These are phyloP conservation scores for Sebastes taczanowskii DNA, from an alignment of 2,797 vertebrate genomes.

Conservation along the genomic window DNA sequence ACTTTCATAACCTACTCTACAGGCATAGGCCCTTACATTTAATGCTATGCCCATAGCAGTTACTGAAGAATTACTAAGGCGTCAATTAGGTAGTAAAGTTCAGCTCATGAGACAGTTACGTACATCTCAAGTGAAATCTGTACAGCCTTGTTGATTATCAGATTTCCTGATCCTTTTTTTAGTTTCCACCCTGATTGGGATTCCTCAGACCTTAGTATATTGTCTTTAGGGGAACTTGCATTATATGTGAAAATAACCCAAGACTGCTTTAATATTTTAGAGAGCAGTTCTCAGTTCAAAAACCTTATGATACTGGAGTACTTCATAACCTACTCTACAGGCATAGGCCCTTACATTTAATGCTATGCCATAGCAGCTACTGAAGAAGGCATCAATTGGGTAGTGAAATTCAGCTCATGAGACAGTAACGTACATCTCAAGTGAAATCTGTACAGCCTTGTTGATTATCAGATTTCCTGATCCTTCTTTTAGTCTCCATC, in stretches of 20 bases:
- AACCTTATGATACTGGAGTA: not conserved
- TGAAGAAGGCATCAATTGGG: not conserved
- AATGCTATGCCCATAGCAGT: not conserved
- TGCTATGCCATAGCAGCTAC: not conserved
- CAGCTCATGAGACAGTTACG: not conserved
- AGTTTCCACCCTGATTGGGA: slow-evolving; percentile 48
- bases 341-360: not conserved
- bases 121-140: not conserved
- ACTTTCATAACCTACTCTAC: not conserved
- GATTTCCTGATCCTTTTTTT: not conserved
- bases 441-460: not conserved
- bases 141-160: not conserved
- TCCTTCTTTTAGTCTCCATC: slow-evolving; percentile 38
- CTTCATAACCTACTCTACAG: not conserved
- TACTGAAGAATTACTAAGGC: not conserved
- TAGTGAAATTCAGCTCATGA: not conserved
- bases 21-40: not conserved
- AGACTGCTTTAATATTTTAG: not conserved
- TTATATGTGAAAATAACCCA: not conserved
- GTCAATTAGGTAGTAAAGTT: not conserved
- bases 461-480: not conserved
- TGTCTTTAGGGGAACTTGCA: not conserved
- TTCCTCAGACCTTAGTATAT: slow-evolving; percentile 15
- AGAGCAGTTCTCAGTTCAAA: not conserved
- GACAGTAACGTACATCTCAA: not conserved